Base-by-base conservation (phyloP, 2,113 vertebrate species). In the Gavialis gangeticus region DNA sequence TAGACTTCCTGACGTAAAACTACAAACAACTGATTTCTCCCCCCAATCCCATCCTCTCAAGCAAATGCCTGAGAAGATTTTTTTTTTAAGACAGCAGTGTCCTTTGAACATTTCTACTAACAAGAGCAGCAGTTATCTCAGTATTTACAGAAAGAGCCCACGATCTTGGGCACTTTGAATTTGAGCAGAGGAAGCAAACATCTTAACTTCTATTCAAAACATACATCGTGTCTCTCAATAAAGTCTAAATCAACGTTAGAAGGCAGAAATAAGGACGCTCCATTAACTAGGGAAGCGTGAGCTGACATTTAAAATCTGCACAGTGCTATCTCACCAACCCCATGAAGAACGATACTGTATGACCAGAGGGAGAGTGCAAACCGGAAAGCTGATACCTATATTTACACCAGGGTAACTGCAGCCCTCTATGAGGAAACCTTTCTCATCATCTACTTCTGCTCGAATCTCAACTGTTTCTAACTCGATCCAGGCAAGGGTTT, bases 1-100 rank as follows among this genome's bases (percentile, higher is more conserved):
- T 86, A 94, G 92, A 95, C 92, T 96, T 97, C 94, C 95, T 96
- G 96, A 95, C 0, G 91, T 96, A 97, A 96, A 97, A 96, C 94
- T 95, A 95, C 94, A 96, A 96, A 97, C 96, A 96, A 96, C 85
- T 95, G 94, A 93, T 76, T 27, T 5, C 75, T 97, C 91, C 82
- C 96, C 93, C 91, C 90, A 84, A 87, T 60, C 75, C 64, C 77
- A 64, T 83, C 92, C 88, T 81, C 79, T 80, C 67, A 91, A 96
- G 55, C 22, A 87, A 95, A 87, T 76, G 91, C 57, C 79, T 90
- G 57, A 94, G 84, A 96, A 95, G 63, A 58, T 90, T 91, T 95
- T 84, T 34, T 46, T 46, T 46, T 19, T 73, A 73, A 73, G 66
- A 28, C 30, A 62, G 2, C 54, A 75, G 21, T 56, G 69, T 84